Base-by-base conservation (phyloP, 2,888 invertebrate species). In the Chalcosyrphus nemorum region DNA sequence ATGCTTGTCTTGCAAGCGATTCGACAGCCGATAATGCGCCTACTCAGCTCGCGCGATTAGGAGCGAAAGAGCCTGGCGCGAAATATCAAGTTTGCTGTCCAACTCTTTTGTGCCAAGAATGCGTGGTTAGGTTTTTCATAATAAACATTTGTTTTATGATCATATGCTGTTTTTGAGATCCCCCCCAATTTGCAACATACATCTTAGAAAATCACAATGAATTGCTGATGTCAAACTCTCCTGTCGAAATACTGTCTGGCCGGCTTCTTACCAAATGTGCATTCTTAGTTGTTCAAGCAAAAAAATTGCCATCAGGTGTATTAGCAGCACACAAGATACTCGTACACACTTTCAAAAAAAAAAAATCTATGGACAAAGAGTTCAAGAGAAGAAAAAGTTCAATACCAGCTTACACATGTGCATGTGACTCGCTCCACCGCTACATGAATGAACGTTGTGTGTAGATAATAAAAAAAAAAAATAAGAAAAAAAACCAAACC, bases 1-100 rank as follows among this genome's bases (percentile, higher is more conserved):
- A 84, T 75, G 80, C 74, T 65, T 80, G 80, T 80, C 80, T 80
- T 32, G 80, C 84, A 84, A 57, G 50, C 41, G 80, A 75, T 80
- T 80, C 59, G 32, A 70, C 68, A 75, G 59, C 43, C 56, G 84
- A 84, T 84, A 80, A 45, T 59, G 84, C 80, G 74, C 80, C 80
- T 68, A 84, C 80, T 75, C 70, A 41, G n/a, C n/a, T 29, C n/a
- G 45, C 3, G 9, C 24, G 4, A 21, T 29, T 47, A 3, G 13
- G 43, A 21, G 27, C 11, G 32, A 13, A 32, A 41, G 27, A 54
- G n/a, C 32, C 15, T 43, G 54, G 75, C 68, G 66, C 50, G 45
- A 66, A 66, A 38, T 29, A 72, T 50, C 35, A 45, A 68, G 80
- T 84, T 84, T 52, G 68, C 27, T 19, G 19, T 17, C 38, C 65